Evolutionary conservation across 2,888 invertebrate genomes (phyloP), one percentile per base, ranked within the genome.

Genomic region (Macrosiphum euphorbiae): DNA sequence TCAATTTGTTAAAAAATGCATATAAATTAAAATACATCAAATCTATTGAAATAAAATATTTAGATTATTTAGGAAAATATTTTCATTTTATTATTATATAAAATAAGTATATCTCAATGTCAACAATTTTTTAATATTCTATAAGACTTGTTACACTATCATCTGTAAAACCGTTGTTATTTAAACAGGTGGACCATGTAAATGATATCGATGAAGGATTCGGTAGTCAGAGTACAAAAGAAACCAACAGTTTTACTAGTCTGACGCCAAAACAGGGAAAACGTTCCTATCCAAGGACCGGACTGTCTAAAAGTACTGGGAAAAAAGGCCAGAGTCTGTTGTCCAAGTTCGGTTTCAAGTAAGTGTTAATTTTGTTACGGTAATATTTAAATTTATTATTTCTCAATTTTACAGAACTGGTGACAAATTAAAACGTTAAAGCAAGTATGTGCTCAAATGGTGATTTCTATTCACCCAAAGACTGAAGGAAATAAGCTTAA

Each of bases 281-380:
- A 13, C 85, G 50, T 35, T 90, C 67, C 41, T 90, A 24, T 52
- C 90, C 86, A 1, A 94, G 86, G 86, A 47, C 86, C 5, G 94
- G 94, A 24, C 16, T 94, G 5, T 94, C 94, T n/a, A 94, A 94
- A 86, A 94, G 44, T 50, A 28, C 52, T 28, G 85, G 67, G 0
- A 90, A 86, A 94, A 86, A 35, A 0, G 47, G 67, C 44, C 94
- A 94, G 20, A 67, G 90, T 52, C 28, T 94, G 61, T 61, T 94
- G 35, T 90, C 90, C 7, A 94, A 94, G 61, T 94, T 94, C 67
- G 94, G 94, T 58, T 94, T 94, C 41, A 94, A 90, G 94, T 94
- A 86, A 41, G 90, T 55, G 5, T 92, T 67, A 24, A 67, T 87
- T 92, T 61, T 3, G n/a, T 26, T 90, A 47, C 5, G 44, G 41